Base-by-base conservation (phyloP, 2,113 vertebrate species). In the Platysternon megacephalum region DNA sequence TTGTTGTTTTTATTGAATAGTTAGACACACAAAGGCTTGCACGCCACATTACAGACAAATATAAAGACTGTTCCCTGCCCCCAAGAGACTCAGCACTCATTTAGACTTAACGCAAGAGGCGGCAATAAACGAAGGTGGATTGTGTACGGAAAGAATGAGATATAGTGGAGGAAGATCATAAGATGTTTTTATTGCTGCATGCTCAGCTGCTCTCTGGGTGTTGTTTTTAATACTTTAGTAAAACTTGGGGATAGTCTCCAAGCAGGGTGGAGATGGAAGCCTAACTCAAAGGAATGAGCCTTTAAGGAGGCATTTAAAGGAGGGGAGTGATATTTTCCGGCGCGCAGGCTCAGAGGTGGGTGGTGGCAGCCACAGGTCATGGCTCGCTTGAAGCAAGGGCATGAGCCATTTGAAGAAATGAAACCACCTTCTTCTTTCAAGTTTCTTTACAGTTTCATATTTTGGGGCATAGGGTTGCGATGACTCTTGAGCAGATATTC, bases 1-100 rank as follows among this genome's bases (percentile, higher is more conserved):
- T 44, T 6, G 12, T 26, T 28, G 74, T 78, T 78, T 76, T 46
- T 76, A 9, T 17, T 87, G 51, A 0, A 5, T 65, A 17, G 79
- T 81, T 44, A 0, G 14, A 5, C 5, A n/a, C 74, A 0, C 2
- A 74, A 79, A 76, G 88, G 82, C 1, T 26, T 68, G 28, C 28
- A 14, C 4, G 16, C 88, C 4, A 5, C 28, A 52, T 81, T 2
- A 2, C 10, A 1, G 91, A 81, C 35, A 90, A 78, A 39, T 32
- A 42, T 61, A 91, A 80, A 92, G 90, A 90, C 80, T 84, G 88
- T 28, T 85, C 79, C 13, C 49, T 85, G 88, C 39, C 86, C 82
- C 86, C 0, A 2, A 46, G 55, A 35, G 44, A 51, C 61, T 72
- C 17, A 9, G 8, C 65, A 39, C 85, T 88, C 42, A 5, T 86